phyloP scores from a whole-genome alignment of 2,113 vertebrate genomes.

The Rutilus rutilus region DNA sequence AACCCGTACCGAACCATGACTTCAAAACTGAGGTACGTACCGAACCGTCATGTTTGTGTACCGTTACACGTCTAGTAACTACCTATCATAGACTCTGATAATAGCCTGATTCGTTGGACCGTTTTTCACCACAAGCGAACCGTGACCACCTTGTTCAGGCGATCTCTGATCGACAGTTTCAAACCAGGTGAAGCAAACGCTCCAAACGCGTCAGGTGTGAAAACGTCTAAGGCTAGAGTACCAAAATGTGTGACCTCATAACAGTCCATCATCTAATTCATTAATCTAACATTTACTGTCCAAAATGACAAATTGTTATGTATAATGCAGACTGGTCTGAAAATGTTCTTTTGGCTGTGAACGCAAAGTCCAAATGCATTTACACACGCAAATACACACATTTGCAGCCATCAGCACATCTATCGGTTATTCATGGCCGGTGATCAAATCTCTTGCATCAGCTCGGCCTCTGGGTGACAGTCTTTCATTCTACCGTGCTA shows the following conservation, averaged over 20 bases:
- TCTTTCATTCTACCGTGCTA: slow-evolving; percentile 62
- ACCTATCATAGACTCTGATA: too few relatives aligned
- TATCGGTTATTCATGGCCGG: slow-evolving; percentile 31
- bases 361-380: neutral
- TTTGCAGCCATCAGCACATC: slow-evolving; percentile 52
- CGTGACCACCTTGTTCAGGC: too few relatives aligned
- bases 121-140: too few relatives aligned
- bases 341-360: neutral
- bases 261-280: neutral
- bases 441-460: slow-evolving; percentile 68
- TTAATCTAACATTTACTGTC: neutral
- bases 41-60: too few relatives aligned
- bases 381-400: neutral
- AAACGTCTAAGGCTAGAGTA: too few relatives aligned
- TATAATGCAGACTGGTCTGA: neutral
- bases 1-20: too few relatives aligned
- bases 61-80: too few relatives aligned
- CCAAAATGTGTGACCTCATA: neutral
- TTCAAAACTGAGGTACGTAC: too few relatives aligned
- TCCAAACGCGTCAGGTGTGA: too few relatives aligned
- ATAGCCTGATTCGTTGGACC: too few relatives aligned
- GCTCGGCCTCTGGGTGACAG: slow-evolving; percentile 51
- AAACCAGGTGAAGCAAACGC: too few relatives aligned
- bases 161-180: too few relatives aligned
- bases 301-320: neutral